Evolutionary conservation across 2,113 vertebrate genomes (phyloP), one percentile per base, ranked within the genome.

Genomic region (Hippolais icterina): DNA sequence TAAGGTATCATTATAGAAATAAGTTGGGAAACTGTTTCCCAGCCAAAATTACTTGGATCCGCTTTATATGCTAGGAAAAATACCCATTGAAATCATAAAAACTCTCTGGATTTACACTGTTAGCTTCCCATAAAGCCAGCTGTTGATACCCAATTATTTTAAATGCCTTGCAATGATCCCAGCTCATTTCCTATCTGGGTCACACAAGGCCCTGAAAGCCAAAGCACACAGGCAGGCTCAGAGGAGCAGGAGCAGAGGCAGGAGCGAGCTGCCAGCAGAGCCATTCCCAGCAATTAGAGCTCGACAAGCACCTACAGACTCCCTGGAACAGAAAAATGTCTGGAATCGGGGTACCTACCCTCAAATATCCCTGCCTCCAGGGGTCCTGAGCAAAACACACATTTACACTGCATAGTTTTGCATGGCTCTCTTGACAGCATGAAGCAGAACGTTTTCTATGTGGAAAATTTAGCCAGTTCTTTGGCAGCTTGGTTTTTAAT

Each of bases 161-260:
- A 95, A 95, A 96, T 71, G 90, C 83, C 82, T 87, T 2, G 1
- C 10, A 27, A 79, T 87, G 88, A 96, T 96, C 92, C 93, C 92
- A 95, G 80, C 90, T 96, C 94, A 90, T 80, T 93, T 94, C 86
- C 90, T 92, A 94, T 95, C 68, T 94, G 86, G 92, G 96, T 92
- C 88, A 94, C 78, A 90, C 9, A 0, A 68, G 60, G 82, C 83
- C 87, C 90, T 61, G 66, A 53, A 90, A 96, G 80, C 82, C 91
- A 92, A 90, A 87, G 76, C 89, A 92, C 88, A 69, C 33, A 70
- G 56, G 52, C 50, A 81, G 84, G 92, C 85, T 86, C 42, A 14
- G 64, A 77, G 71, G 68, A 1, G 3, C 68, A 66, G 61, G 50
- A 93, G 46, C 28, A 69, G 69, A 77, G 69, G 27, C 4, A 75